Conservation (phyloP, 2,113 vertebrate species). For the Cheilinus undulatus region DNA sequence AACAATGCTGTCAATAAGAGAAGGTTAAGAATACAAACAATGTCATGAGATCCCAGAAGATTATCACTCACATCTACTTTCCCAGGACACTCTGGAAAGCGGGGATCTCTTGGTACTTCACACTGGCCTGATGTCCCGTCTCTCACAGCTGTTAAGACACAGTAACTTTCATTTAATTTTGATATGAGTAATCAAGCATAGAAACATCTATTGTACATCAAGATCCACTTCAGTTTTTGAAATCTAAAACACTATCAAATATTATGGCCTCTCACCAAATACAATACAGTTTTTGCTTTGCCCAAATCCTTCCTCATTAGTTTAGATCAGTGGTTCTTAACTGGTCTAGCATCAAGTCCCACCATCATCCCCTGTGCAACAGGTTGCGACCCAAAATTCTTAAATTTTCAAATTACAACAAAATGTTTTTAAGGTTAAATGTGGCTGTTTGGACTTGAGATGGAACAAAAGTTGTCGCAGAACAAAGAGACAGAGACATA, state of each 20-base stretch:
- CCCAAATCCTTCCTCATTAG: constrained; percentile 25
- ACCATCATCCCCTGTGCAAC: too few species aligned
- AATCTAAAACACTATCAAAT: not conserved
- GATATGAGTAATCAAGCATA: not conserved
- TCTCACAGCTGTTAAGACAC: constrained; percentile 69
- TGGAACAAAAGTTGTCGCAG: too few species aligned
- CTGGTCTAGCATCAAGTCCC: too few species aligned
- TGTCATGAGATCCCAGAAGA: too few species aligned
- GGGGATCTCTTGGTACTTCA: constrained; percentile 93
- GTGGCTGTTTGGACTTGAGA: too few species aligned
- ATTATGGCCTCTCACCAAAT: not conserved
- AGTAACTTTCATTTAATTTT: not conserved
- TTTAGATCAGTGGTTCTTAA: too few species aligned
- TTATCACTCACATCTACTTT: constrained; percentile 96
- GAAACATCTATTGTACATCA: not conserved
- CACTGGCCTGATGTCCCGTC: constrained; percentile 92
- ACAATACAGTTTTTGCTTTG: not conserved
- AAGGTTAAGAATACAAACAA: too few species aligned
- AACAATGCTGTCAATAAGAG: too few species aligned
- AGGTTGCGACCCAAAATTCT: too few species aligned
- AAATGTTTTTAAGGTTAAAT: too few species aligned
- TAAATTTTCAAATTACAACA: too few species aligned
- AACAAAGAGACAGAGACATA: too few species aligned
- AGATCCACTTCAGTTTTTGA: not conserved
- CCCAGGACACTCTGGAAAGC: constrained; percentile 92